A percentile compares a stretch with the other conserved stretches of the same genome.
Evolutionary conservation across 2,113 vertebrate genomes (phyloP).

Genomic region (Narcine bancroftii): DNA sequence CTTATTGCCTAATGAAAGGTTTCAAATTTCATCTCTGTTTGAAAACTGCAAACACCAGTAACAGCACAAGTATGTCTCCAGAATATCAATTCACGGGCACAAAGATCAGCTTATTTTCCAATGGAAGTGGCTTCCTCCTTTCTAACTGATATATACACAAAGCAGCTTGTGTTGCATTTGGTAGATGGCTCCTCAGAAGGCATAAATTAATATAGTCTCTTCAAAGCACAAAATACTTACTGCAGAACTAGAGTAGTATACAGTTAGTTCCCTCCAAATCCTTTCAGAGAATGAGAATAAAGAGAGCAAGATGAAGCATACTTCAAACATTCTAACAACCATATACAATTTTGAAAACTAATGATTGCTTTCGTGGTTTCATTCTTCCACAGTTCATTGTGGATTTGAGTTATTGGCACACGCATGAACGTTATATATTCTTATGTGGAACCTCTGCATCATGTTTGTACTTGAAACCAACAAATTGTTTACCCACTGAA

Average conservation of each 20-base stretch:
- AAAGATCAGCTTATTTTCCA: background rate
- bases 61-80: background rate
- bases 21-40: background rate
- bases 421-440: background rate
- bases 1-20: background rate
- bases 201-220: background rate
- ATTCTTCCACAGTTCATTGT: slow-evolving; percentile 1
- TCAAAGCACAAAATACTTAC: background rate
- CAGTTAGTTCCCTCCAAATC: slow-evolving; percentile 1
- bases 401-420: background rate
- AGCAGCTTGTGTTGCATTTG: background rate
- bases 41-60: background rate
- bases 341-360: slow-evolving; percentile 28
- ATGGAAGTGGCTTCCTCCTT: background rate
- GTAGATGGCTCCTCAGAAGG: background rate
- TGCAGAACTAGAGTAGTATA: slow-evolving; percentile 9
- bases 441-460: background rate
- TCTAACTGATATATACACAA: slow-evolving; percentile 18
- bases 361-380: slow-evolving; percentile 30
- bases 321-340: background rate
- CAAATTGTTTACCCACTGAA: slow-evolving; percentile 17
- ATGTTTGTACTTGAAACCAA: slow-evolving; percentile 9
- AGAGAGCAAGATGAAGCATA: slow-evolving; percentile 16
- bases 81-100: slow-evolving; percentile 24
- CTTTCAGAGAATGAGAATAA: slow-evolving; percentile 2